Conservation (phyloP, 2,113 vertebrate species). For the Zootoca vivipara region DNA sequence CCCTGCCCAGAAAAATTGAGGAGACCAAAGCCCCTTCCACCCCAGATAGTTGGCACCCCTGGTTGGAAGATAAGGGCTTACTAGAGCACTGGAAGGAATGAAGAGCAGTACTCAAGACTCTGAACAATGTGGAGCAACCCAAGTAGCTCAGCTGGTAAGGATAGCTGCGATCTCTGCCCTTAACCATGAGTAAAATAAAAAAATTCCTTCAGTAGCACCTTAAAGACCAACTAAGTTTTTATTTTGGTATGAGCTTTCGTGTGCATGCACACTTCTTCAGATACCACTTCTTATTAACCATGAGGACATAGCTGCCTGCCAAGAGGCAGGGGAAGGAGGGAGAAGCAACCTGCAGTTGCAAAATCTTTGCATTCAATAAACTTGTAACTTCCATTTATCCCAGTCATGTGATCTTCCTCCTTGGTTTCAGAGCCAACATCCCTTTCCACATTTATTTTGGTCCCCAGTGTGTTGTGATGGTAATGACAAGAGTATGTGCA, state of each 20-base stretch:
- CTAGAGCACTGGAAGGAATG: background rate
- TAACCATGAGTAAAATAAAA: too few relatives aligned
- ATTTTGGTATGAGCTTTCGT: too few relatives aligned
- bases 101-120: background rate
- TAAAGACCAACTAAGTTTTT: too few relatives aligned
- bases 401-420: background rate
- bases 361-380: background rate
- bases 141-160: background rate
- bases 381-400: background rate
- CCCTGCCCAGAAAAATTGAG: too few relatives aligned
- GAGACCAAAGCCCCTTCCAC: too few relatives aligned
- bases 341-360: background rate
- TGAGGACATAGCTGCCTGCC: background rate
- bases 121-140: background rate
- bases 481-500: constrained; percentile 7
- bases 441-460: background rate
- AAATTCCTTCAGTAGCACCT: too few relatives aligned
- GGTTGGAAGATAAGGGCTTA: background rate
- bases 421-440: background rate
- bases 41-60: too few relatives aligned
- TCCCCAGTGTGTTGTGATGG: background rate
- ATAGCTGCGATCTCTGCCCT: background rate
- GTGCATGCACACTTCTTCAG: too few relatives aligned
- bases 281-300: too few relatives aligned
- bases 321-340: background rate